Base-by-base conservation (phyloP, 30 jellyfish, hydroid and myxozoan genomes). In the Aurelia aurita complex sp. Pacific region DNA sequence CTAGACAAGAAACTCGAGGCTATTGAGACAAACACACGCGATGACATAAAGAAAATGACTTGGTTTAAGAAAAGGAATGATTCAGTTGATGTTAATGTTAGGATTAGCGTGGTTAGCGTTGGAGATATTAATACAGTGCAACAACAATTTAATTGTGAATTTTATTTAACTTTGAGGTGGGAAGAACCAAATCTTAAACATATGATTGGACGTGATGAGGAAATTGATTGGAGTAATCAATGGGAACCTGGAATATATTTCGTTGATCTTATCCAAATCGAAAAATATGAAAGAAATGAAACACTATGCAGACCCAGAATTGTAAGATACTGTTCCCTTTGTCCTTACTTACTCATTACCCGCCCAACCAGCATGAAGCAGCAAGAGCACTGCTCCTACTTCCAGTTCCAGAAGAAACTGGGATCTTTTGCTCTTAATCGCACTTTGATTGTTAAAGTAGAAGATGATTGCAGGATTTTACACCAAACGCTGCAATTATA, bases 201-300 rank as follows among this genome's bases (percentile, higher is more conserved):
- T 38, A 85, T 65, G 82, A 69, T 36, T 10, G 80, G 66, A 15
- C 64, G 57, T 32, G 74, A 75, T 33, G 91, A 78, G 14, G 91
- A 91, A 61, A 74, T 91, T 51, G 85, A 81, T 40, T 91, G 98
- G 98, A 76, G 72, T 33, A 66, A 79, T 14, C 86, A 86, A 74
- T 91, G 98, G 98, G 94, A 91, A 51, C 98, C 98, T 5, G 93
- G 98, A 50, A 76, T 91, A 2, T 91, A 91, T 60, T 91, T 91
- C 64, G 97, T 93, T 38, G 92, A 91, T 69, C 79, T 93, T 16
- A 87, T 91, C 33, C 94, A 91, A 73, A 68, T 91, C 23, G 92
- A 86, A 42, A 91, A 87, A 62, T 79, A 83, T 69, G 87, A 86
- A 68, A 91, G 92, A 64, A 91, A 91, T 73, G 93, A 82, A 75